Base-by-base conservation (phyloP, 2,888 invertebrate genomes). In the Dolomedes plantarius region DNA sequence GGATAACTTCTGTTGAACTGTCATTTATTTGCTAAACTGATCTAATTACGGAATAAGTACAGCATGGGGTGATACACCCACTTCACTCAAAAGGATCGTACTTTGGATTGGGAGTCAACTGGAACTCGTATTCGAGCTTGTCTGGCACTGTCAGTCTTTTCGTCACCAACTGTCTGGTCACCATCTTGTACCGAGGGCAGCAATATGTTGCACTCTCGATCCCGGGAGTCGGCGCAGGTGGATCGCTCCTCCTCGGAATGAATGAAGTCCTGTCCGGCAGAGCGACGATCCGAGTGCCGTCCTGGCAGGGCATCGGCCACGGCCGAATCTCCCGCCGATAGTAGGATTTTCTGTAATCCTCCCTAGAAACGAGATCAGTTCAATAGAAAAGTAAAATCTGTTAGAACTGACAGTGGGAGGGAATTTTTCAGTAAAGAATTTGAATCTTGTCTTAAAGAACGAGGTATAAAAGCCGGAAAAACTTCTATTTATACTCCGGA, bases 261-360 rank as follows among this genome's bases (percentile, higher is more conserved):
- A 82, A n/a, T 9, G 41, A 5, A 0, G 69, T 64, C 31, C 81
- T 62, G 56, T 75, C 69, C 7, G 31, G 81, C 0, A 75, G 29
- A 0, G 29, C 3, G n/a, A 64, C 31, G 0, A 46, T 27, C 3
- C 29, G 31, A 16, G 62, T 41, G 0, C 81, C 81, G 46, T 82
- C 81, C 23, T 31, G 68, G 28, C 81, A 82, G 11, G 81, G 81
- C 81, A 82, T 82, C 0, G 75, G 75, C 81, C 81, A 82, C 11
- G 75, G 81, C 0, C 41, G 16, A 11, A 82, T 75, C 13, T 23
- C 39, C 27, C 69, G 28, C 39, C 31, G 27, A 19, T 46, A 82
- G 31, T 64, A 75, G 19, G 2, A 1, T 3, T 3, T 23, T 23
- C 23, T 19, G 11, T 56, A 19, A 16, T 16, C 16, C 23, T 56